Percentiles rank a stretch among this genome's conserved stretches.
Evolutionary conservation across 2,888 invertebrate species (phyloP).

Genomic region (Esperia sulphurella): DNA sequence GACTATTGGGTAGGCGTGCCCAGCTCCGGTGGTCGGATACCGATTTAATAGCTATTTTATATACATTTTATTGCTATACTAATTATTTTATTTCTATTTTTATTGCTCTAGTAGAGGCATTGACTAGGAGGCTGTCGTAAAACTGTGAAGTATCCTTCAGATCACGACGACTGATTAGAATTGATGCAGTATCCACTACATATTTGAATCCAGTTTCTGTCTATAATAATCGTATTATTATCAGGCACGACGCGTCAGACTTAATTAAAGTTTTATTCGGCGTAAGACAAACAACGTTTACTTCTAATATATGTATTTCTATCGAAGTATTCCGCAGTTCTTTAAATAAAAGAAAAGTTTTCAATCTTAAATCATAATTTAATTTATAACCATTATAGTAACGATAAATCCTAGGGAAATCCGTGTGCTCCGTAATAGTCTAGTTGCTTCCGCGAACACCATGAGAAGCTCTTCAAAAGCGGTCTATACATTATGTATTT

Average conservation of each 20-base stretch:
- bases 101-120: not conserved
- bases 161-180: no score
- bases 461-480: conserved; percentile 36
- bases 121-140: not conserved
- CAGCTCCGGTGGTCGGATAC: conserved; percentile 4
- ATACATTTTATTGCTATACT: not conserved
- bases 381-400: no score
- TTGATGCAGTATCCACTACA: no score
- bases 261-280: no score
- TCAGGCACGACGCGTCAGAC: no score
- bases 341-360: no score
- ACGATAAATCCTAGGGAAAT: no score
- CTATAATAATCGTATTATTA: not conserved
- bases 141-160: not conserved
- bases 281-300: no score
- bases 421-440: not conserved
- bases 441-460: conserved; percentile 10
- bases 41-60: not conserved
- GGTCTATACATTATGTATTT: conserved; percentile 65
- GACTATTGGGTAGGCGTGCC: conserved; percentile 18
- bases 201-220: no score
- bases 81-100: not conserved
- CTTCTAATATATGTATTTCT: no score
- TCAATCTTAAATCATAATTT: no score
- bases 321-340: no score